Percentiles rank a stretch among this genome's conserved stretches.
Evolutionary conservation across 1,140 invertebrate species (phyloP).

Genomic region (Oncopodura yosiiana): DNA sequence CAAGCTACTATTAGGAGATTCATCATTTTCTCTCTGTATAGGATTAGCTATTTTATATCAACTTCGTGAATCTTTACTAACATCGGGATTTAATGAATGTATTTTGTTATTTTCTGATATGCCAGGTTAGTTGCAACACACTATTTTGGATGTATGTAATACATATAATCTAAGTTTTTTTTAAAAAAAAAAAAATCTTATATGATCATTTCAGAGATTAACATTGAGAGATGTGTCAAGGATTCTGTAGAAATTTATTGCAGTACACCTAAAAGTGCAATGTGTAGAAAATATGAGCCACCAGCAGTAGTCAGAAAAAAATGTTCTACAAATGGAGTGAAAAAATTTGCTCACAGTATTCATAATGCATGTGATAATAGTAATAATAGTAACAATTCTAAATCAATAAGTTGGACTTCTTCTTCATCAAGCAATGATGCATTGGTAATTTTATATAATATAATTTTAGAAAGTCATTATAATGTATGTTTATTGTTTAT

Average conservation of each 20-base stretch:
- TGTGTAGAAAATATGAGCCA: conserved; percentile 65
- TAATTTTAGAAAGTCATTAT: background rate
- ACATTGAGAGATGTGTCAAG: conserved; percentile 84
- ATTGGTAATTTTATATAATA: conserved; percentile 1
- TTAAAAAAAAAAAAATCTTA: background rate
- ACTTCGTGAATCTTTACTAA: conserved; percentile 67
- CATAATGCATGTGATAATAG: no score
- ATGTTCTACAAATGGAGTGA: conserved; percentile 1
- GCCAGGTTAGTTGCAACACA: conserved; percentile 50
- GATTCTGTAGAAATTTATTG: conserved; percentile 79
- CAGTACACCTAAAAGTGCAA: conserved; percentile 76
- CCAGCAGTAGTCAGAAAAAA: conserved; percentile 17
- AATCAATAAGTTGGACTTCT: background rate
- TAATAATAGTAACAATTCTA: conserved; percentile 4
- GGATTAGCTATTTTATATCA: conserved; percentile 88
- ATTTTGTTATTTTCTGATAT: conserved; percentile 94
- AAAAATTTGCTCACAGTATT: no score
- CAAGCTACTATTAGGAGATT: conserved; percentile 82
- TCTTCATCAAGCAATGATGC: conserved; percentile 17
- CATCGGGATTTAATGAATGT: conserved; percentile 93
- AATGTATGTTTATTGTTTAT: background rate
- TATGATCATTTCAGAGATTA: conserved; percentile 58
- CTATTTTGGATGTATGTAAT: background rate
- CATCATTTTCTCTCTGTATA: conserved; percentile 88
- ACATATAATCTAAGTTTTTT: background rate